Base-by-base conservation (phyloP, 2,113 vertebrate genomes). In the Coptodon bakossiorum region DNA sequence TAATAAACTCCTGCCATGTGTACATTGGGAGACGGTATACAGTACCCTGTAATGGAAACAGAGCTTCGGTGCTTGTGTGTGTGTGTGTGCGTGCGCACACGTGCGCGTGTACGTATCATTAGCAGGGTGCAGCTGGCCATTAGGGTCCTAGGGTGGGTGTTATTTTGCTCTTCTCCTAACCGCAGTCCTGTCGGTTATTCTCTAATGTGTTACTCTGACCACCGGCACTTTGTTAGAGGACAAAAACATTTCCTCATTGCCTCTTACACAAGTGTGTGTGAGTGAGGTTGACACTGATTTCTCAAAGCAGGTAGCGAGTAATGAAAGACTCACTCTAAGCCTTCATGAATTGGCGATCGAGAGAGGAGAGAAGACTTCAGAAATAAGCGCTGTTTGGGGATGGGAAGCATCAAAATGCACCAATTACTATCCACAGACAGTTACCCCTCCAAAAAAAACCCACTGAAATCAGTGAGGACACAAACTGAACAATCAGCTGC, bases 401-500 rank as follows among this genome's bases (percentile, higher is more conserved):
- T 86, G 93, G 93, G 88, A 88, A 81, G 91, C 86, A 85, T 93
- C 91, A 93, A 95, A 95, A 94, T 54, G 90, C 92, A 92, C 92
- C 95, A 96, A 96, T 97, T 96, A 96, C 95, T 80, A 82, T 94
- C 92, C 90, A 86, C 90, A 94, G 94, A 95, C 92, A 93, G 93
- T 92, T 95, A 93, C 90, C 90, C 91, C 84, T 86, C 87, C 76
- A 61, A 90, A 90, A 90, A 91, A 54, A 12, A 9, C 34, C 85
- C 88, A 78, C 86, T 85, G 90, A 96, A 96, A 96, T 96, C 96
- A 96, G 94, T 93, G 95, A 95, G 87, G 92, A 96, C 92, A 93
- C 95, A 95, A 97, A 96, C 94, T 89, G 91, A 96, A 96, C 96
- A 97, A 97, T 97, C 97, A 97, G 90, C 93, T 87, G 87, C 90